Evolutionary conservation across 2,888 invertebrate species (phyloP), one percentile per base, ranked within the genome.

Genomic region (Blomia tropicalis): DNA sequence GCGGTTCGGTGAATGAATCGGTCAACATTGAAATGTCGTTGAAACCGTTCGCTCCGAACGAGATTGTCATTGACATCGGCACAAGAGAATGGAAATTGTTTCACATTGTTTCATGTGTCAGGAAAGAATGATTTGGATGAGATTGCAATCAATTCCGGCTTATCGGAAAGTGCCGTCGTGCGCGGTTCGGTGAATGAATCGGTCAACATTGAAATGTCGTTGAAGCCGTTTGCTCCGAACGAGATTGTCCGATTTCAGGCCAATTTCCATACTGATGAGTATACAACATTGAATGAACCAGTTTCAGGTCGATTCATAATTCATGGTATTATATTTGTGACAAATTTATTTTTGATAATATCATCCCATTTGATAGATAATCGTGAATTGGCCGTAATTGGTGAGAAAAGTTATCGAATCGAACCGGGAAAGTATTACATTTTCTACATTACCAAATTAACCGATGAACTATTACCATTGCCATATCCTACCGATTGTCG

Each of bases 21-120:
- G 30, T 62, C 1, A 17, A 58, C 27, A 22, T 62, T 30, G 63
- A 63, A 36, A 25, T 60, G 27, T 27, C 59, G 3, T 23, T 60
- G 19, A 27, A 63, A 31, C 60, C 60, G 7, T 61, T 63, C 36
- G 43, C 62, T 32, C 63, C 63, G 25, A 63, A 63, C 29, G 63
- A 63, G 54, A 41, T 63, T 19, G 7, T 63, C 2, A 11, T 43
- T 63, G 2, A 61, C 63, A 19, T 22, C 60, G 14, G 51, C 51
- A 22, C 63, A 63, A 41, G 51, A 60, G 3, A 17, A n/a, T 19
- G 63, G 63, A 14, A 63, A 63, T 43, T 63, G 63, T 23, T 63
- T 61, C 27, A 63, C 63, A 36, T 31, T 63, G 1, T 63, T 63
- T 41, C 63, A 63, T 22, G 23, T 53, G 19, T 63, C 63, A 1